Evolutionary conservation across 2,113 vertebrate species (phyloP).

Genomic region (Lates calcarifer): DNA sequence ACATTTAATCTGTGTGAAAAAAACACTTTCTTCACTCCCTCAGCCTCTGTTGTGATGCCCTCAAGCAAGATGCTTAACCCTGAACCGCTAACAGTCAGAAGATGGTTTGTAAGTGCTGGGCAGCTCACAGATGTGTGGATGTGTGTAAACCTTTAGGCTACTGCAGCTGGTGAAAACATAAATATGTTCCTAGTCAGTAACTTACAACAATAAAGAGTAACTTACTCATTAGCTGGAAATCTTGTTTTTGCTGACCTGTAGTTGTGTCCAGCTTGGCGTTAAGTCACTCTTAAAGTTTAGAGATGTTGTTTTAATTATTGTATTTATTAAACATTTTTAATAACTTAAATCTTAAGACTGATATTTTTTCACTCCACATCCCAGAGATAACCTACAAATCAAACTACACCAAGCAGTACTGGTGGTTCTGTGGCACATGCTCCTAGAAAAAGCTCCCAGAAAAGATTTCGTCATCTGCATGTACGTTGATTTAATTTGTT

Average conservation of each 20-base stretch:
- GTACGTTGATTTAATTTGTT: neutral
- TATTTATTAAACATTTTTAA: too few species aligned
- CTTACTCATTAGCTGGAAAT: too few species aligned
- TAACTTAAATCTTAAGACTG: too few species aligned
- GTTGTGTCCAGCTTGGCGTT: too few species aligned
- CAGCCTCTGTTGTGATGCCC: neutral
- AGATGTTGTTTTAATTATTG: too few species aligned
- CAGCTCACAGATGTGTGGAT: neutral
- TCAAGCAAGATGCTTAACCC: conserved; percentile 18
- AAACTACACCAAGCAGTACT: too few species aligned
- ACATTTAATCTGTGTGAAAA: conserved; percentile 15
- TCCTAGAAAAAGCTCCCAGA: neutral
- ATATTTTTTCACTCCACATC: too few species aligned
- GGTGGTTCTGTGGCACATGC: too few species aligned
- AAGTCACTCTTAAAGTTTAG: too few species aligned
- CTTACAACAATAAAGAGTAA: too few species aligned
- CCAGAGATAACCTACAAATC: too few species aligned
- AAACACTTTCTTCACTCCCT: neutral
- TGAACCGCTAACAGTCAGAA: neutral
- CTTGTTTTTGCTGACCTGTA: too few species aligned
- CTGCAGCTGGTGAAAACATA: neutral
- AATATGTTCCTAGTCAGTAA: neutral
- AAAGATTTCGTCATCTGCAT: neutral
- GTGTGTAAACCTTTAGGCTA: neutral
- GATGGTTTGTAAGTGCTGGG: neutral